Evolutionary conservation across 2,888 invertebrate genomes (phyloP).

Genomic region (Diloba caeruleocephala): DNA sequence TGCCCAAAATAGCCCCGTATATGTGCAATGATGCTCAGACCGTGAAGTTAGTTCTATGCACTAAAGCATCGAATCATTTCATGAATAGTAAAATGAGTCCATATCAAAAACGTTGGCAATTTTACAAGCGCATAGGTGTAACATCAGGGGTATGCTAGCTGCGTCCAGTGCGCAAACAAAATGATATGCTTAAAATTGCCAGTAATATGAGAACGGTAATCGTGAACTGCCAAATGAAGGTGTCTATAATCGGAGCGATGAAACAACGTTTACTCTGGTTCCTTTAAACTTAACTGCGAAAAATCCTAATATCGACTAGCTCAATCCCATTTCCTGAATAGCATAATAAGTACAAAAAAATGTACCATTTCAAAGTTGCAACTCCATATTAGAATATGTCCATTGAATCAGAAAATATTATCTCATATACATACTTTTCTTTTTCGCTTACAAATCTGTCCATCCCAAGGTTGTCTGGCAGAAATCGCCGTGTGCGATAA

Average conservation of each 20-base stretch:
- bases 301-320: neutral
- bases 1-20: constrained; percentile 11
- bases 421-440: no score
- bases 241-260: constrained; percentile 77
- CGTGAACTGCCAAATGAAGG: constrained; percentile 28
- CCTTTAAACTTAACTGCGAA: constrained; percentile 9
- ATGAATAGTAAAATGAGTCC: neutral
- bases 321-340: no score
- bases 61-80: constrained; percentile 13
- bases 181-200: constrained; percentile 24
- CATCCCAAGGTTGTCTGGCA: no score
- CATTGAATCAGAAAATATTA: no score
- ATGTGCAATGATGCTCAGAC: constrained; percentile 24
- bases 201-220: constrained; percentile 11
- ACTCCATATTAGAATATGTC: no score
- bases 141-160: constrained; percentile 3
- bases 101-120: constrained; percentile 2
- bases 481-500: no score
- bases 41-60: constrained; percentile 33
- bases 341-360: no score
- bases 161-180: constrained; percentile 10
- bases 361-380: no score
- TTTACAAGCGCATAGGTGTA: constrained; percentile 31
- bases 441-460: no score
- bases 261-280: constrained; percentile 54